Evolutionary conservation across 2,113 vertebrate species (phyloP).

Genomic region (Phaethon lepturus): DNA sequence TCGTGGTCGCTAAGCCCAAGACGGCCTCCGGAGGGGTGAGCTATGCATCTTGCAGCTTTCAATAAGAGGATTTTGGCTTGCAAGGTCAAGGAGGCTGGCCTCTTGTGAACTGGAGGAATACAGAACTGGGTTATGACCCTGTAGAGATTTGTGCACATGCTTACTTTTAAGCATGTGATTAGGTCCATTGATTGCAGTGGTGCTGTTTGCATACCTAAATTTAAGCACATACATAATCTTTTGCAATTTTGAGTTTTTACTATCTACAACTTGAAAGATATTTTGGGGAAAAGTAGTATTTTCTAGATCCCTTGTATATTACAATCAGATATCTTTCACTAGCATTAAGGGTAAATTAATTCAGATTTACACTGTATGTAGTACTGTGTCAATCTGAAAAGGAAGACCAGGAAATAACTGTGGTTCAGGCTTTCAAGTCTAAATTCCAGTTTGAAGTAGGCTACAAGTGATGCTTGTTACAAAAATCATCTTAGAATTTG

Average conservation of each 20-base stretch:
- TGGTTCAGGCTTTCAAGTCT: background rate
- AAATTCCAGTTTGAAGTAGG: background rate
- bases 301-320: background rate
- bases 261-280: background rate
- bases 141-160: background rate
- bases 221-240: background rate
- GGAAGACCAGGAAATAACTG: background rate
- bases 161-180: slow-evolving; percentile 2
- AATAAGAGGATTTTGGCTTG: slow-evolving; percentile 5
- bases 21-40: background rate
- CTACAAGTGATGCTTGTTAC: background rate
- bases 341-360: background rate
- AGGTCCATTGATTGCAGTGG: background rate
- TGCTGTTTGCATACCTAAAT: background rate
- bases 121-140: background rate
- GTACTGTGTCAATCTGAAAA: background rate
- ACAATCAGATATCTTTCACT: background rate
- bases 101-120: slow-evolving; percentile 19
- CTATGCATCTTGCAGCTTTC: background rate
- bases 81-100: slow-evolving; percentile 39
- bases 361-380: background rate
- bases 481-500: background rate
- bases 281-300: background rate
- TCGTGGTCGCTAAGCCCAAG: too few species aligned
- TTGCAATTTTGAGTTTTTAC: background rate